Evolutionary conservation across 2,113 vertebrate genomes (phyloP).

Genomic region (Saccopteryx bilineata): DNA sequence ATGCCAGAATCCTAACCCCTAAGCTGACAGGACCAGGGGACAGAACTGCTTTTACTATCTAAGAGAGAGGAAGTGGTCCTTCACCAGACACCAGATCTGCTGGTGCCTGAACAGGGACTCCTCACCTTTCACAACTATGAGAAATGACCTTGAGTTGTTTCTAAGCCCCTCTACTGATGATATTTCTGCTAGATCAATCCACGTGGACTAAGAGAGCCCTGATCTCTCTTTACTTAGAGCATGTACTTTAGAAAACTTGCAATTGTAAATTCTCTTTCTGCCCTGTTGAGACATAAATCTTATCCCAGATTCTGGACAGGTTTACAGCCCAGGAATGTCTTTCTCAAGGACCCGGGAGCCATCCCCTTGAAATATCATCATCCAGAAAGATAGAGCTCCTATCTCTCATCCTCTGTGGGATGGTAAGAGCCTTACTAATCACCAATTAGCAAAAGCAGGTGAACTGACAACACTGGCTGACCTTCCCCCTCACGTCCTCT

Average conservation of each 20-base stretch:
- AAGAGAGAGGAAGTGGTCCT: background rate
- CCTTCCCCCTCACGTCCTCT: rapidly evolving
- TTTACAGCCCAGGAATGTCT: background rate
- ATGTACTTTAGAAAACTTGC: background rate
- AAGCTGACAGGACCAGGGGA: background rate
- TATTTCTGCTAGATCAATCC: background rate
- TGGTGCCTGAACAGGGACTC: background rate
- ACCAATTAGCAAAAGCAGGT: background rate
- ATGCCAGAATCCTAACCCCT: background rate
- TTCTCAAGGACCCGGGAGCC: background rate
- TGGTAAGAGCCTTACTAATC: background rate
- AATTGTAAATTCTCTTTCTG: background rate
- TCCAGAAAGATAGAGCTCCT: background rate
- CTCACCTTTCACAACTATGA: background rate
- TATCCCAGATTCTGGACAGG: background rate
- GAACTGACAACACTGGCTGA: background rate
- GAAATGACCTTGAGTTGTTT: background rate
- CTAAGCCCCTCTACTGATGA: background rate
- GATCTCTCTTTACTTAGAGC: background rate
- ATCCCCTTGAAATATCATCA: background rate
- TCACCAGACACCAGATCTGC: background rate
- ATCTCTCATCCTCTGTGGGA: background rate
- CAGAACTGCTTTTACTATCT: background rate
- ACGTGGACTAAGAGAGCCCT: background rate
- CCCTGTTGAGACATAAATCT: background rate